Percentiles rank a stretch among this genome's conserved stretches.
Evolutionary conservation across 2,113 vertebrate genomes (phyloP).

Genomic region (Pterocles orientalis): DNA sequence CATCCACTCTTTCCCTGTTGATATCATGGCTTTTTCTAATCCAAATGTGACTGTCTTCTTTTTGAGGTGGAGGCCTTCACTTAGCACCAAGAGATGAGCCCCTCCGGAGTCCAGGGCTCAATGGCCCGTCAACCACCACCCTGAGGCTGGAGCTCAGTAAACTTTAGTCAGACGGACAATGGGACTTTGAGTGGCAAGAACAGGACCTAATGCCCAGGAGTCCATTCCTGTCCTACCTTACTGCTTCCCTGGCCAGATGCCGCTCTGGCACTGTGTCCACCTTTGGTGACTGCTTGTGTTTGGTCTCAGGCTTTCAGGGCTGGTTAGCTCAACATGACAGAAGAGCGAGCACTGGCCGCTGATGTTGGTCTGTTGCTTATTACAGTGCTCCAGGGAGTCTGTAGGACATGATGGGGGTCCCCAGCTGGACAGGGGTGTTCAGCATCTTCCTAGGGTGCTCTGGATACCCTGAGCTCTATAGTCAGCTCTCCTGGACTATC

Average conservation of each 20-base stretch:
- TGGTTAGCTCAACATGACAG: not conserved
- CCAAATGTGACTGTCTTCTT: not conserved
- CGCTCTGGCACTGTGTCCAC: not conserved
- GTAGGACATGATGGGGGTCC: not conserved
- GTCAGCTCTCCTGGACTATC: not conserved
- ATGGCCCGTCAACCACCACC: not conserved
- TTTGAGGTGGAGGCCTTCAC: not conserved
- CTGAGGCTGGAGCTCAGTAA: not conserved
- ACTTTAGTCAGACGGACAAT: not conserved
- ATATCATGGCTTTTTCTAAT: not conserved
- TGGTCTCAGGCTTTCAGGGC: not conserved
- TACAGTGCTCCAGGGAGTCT: not conserved
- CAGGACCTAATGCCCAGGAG: not conserved
- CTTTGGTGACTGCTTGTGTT: not conserved
- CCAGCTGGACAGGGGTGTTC: not conserved
- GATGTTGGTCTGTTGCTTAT: not conserved
- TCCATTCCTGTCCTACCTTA: not conserved
- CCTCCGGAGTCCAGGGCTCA: not conserved
- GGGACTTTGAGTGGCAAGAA: not conserved
- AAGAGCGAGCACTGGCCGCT: not conserved
- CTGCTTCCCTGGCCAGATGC: not conserved
- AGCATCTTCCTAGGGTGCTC: not conserved
- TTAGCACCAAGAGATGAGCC: not conserved
- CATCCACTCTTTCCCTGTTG: not conserved
- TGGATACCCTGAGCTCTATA: not conserved